Evolutionary conservation across 2,113 vertebrate genomes (phyloP), one percentile per base, ranked within the genome.

Genomic region (Numida meleagris): DNA sequence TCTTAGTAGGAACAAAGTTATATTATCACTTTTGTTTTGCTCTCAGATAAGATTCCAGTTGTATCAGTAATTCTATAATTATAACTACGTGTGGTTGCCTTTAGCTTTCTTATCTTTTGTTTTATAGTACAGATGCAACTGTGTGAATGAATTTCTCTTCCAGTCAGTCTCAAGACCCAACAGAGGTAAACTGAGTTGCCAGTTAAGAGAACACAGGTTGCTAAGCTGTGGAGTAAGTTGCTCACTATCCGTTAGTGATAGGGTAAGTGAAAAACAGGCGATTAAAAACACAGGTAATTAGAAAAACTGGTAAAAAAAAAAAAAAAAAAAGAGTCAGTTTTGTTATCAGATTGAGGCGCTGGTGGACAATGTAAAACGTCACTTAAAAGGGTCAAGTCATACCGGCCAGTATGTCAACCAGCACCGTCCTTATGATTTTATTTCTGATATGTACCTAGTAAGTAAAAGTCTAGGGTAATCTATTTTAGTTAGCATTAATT

Each of bases 251-350:
- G 13, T 48, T 25, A 27, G 29, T 14, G 4, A 23, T 20, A 67
- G 19, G 3, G 12, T 38, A 19, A 25, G 2, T 61, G 29, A 76
- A 62, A 0, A 0, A 46, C 42, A 55, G 18, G 59, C 71, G 10
- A 45, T 45, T 43, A 9, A 85, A 46, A 46, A 73, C 4, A 3
- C 4, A 5, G 27, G 10, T 38, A 66, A 50, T 27, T 70, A 53
- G 2, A 66, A 65, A 89, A 76, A 53, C 4, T 1, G 66, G 3
- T 27, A 38, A 91, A 80, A 36, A 43, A 73, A 65, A 48, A 38
- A 38, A 91, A 80, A 36, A 43, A 73, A 65, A 48, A 38, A 17
- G 9, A 15, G 10, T 34, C 8, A 5, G 0, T 4, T 63, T 67
- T 68, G 2, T 68, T 89, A 23, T 61, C 13, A 70, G 53, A 23